Base-by-base conservation (phyloP, 2,113 vertebrate genomes). In the Rostratula benghalensis region DNA sequence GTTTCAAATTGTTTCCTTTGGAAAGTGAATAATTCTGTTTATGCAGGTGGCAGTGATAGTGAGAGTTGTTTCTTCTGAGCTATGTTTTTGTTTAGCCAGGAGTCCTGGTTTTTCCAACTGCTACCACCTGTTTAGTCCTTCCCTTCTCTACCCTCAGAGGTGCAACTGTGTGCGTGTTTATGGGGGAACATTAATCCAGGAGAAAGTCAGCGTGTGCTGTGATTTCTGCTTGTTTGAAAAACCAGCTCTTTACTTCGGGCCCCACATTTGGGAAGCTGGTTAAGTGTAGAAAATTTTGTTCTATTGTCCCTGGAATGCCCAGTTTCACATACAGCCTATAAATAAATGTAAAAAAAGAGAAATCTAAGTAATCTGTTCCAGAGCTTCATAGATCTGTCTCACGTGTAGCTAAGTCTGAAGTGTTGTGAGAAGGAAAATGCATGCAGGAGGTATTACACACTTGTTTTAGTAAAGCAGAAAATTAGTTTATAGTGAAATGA, bases 271-370 rank as follows among this genome's bases (percentile, higher is more conserved):
- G 46, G 46, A 48, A 48, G 21, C 21, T 48, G 46, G 21, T 48
- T 48, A 48, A 48, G 22, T 6, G 61, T 7, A 83, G 50, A 54
- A 61, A 57, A 9, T 50, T 19, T 41, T 9, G 0, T 21, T 63
- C 12, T n/a, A 0, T 16, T 61, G 30, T 43, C 27, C 11, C 23
- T 31, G 31, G 30, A 60, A 19, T 0, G 1, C 64, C 31, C 22
- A 11, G 69, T 56, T 86, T 48, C 22, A 6, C 11, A 21, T 48
- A 9, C 23, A 35, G 28, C 73, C 8, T 8, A 5, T 8, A 21
- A 33, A 10, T 14, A 11, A 28, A 61, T 31, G 9, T 39, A 39
- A 39, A 61, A 53, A 53, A 45, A 22, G 12, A 16, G 15, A 39
- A 37, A 43, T 7, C 17, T 7, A 59, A 80, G 6, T 54, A 21